phyloP scores from a whole-genome alignment of 2,113 vertebrate species.

The Ceratotherium simum region DNA sequence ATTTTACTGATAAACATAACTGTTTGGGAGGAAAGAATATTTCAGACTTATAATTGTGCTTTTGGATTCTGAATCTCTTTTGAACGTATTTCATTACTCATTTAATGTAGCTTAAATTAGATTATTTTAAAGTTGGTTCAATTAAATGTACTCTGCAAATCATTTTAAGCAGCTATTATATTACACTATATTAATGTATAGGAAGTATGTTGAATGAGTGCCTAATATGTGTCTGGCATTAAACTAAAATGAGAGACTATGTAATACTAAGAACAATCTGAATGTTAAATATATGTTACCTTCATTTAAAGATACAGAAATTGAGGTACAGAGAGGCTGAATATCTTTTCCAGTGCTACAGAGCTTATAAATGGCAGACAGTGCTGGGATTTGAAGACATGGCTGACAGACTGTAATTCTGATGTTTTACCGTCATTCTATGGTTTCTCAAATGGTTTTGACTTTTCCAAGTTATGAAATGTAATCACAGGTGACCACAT shows the following conservation, averaged over 20 bases:
- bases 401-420: neutral
- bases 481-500: neutral
- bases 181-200: neutral
- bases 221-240: neutral
- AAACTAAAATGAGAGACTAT: neutral
- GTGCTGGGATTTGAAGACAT: neutral
- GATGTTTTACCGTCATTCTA: neutral
- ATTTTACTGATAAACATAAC: neutral
- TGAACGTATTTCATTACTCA: conserved; percentile 33
- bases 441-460: neutral
- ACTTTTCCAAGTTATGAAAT: neutral
- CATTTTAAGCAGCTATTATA: conserved; percentile 1
- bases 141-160: conserved; percentile 41
- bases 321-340: neutral
- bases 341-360: neutral
- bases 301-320: neutral
- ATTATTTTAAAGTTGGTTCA: conserved; percentile 50
- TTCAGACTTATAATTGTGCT: neutral
- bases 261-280: neutral
- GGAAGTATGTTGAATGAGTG: neutral
- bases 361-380: neutral
- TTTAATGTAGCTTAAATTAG: conserved; percentile 21
- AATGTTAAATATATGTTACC: neutral
- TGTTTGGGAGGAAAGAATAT: neutral
- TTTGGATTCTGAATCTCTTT: conserved; percentile 28